Base-by-base conservation (phyloP, 1,140 invertebrate genomes). In the Atopsyche davidsoni region DNA sequence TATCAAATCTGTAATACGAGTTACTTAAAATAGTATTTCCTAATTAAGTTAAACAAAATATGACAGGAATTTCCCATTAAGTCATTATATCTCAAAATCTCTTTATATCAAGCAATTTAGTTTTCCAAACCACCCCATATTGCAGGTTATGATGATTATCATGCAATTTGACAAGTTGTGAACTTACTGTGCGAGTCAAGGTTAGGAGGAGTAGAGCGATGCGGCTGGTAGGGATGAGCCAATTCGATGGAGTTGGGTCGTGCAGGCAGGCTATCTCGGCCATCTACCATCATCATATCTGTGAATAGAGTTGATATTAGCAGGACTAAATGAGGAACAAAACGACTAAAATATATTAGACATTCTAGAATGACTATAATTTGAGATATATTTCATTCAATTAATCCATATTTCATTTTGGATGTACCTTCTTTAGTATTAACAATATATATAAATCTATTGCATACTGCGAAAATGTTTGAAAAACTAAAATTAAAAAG, bases 241-340 rank as follows among this genome's bases (percentile, higher is more conserved):
- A 73, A 67, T 51, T 73, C 70, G 19, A 73, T 73, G 10, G 69
- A 72, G 54, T 69, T 73, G n/a, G 70, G 70, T 18, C 70, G 45
- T 1, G 68, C 67, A 0, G 66, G 56, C 11, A 64, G 59, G 38
- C 64, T 60, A 49, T 70, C 70, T 2, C 63, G 62, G 2, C 69
- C 68, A 35, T 72, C 68, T 6, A 66, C 56, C 6, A 72, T 62
- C 19, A 62, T 65, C 14, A 68, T 69, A 17, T 63, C 70, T 72
- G n/a, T n/a, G n/a, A n/a, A n/a, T n/a, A n/a, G n/a, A n/a, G n/a
- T n/a, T n/a, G n/a, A n/a, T n/a, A n/a, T n/a, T n/a, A n/a, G n/a
- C n/a, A n/a, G n/a, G n/a, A n/a, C n/a, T n/a, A n/a, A n/a, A n/a
- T n/a, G n/a, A n/a, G n/a, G n/a, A n/a, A n/a, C n/a, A n/a, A n/a